phyloP scores from a whole-genome alignment of 1,140 invertebrate species.

The Portunus trituberculatus region DNA sequence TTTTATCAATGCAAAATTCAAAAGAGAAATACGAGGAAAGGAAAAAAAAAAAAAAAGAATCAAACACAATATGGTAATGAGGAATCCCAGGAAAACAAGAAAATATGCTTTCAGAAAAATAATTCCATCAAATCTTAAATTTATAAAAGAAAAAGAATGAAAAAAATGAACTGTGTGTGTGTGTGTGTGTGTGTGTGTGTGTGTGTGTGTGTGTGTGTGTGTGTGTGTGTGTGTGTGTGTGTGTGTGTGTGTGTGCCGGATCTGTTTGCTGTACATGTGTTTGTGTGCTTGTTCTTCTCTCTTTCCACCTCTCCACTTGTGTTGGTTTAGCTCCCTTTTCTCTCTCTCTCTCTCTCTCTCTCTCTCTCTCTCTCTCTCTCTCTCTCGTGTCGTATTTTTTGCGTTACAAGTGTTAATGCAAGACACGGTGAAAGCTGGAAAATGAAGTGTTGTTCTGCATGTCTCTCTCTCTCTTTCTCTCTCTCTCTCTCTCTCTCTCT shows the following conservation, averaged over 20 bases:
- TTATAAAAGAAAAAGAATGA: neutral
- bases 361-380: too few species aligned
- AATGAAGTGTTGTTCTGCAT: neutral
- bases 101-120: too few species aligned
- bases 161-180: neutral
- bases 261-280: neutral
- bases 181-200: constrained; percentile 30
- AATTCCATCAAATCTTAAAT: too few species aligned
- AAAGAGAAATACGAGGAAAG: neutral
- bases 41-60: neutral
- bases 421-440: neutral
- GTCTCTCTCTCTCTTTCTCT: neutral
- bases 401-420: neutral
- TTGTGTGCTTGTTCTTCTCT: neutral
- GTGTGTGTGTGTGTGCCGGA: neutral
- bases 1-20: too few species aligned
- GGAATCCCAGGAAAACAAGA: neutral
- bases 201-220: neutral
- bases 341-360: too few species aligned
- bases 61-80: neutral
- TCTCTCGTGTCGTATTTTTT: neutral
- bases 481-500: constrained; percentile 43
- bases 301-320: too few species aligned
- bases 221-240: constrained; percentile 30
- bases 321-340: neutral